Percentiles rank a stretch among this genome's conserved stretches.
These are phyloP conservation scores for Symphodus melops DNA, from an alignment of 2,113 vertebrate species.

Conservation along the genomic window DNA sequence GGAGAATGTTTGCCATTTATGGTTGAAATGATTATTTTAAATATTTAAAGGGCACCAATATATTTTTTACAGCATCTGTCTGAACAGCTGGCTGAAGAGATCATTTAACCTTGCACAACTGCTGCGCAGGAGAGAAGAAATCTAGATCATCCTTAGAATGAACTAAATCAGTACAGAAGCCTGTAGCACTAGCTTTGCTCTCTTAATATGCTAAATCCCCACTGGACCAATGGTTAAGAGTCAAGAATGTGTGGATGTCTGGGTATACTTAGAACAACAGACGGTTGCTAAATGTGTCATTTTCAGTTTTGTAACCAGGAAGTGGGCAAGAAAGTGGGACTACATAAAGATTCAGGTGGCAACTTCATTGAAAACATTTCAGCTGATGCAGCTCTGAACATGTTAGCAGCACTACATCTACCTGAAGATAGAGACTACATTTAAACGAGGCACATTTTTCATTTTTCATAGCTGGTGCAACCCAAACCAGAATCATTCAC, in stretches of 20 bases:
- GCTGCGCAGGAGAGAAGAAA: neutral
- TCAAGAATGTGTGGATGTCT: neutral
- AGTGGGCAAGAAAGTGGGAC: neutral
- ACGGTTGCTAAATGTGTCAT: neutral
- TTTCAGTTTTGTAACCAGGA: neutral
- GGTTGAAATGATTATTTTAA: too few species aligned
- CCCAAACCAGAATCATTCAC: too few species aligned
- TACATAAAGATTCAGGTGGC: too few species aligned
- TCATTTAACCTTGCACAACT: neutral
- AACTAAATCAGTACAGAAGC: neutral
- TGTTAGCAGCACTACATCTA: neutral
- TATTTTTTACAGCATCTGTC: neutral
- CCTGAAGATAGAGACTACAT: too few species aligned
- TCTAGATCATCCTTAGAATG: too few species aligned
- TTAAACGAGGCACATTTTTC: too few species aligned
- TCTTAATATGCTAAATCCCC: too few species aligned
- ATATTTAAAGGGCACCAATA: too few species aligned
- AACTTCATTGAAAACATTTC: neutral
- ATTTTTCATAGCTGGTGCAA: too few species aligned
- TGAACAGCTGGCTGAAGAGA: neutral
- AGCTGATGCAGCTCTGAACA: neutral
- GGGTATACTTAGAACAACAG: neutral
- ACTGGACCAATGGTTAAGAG: neutral
- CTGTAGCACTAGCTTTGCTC: neutral
- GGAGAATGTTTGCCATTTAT: too few species aligned